phyloP scores from a whole-genome alignment of 2,797 vertebrate genomes.

The Alosa sapidissima region DNA sequence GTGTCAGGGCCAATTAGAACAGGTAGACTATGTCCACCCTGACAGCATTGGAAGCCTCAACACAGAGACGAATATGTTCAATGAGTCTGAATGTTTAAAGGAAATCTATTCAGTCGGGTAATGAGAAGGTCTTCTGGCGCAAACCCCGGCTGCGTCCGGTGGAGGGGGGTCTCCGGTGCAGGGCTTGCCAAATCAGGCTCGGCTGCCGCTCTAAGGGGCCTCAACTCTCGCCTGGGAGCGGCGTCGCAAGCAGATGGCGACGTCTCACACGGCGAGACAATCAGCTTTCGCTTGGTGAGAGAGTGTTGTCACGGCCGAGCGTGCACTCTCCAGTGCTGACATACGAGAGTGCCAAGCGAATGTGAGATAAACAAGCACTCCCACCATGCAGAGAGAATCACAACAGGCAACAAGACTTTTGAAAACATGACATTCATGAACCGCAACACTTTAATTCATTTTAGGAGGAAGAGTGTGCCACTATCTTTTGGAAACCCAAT shows the following conservation, averaged over 20 bases:
- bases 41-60: neutral
- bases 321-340: neutral
- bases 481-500: neutral
- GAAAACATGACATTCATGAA: neutral
- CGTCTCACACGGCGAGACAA: neutral
- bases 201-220: neutral
- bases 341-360: neutral
- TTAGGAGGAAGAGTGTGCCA: neutral
- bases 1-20: neutral
- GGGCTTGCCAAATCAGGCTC: neutral
- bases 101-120: neutral
- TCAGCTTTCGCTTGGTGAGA: neutral
- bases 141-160: neutral
- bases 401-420: neutral
- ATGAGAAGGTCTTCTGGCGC: neutral
- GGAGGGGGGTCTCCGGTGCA: neutral
- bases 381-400: neutral
- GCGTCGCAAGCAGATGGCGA: neutral
- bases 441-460: neutral
- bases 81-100: neutral
- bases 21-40: neutral
- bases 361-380: constrained; percentile 2
- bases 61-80: neutral
- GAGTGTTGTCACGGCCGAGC: neutral
- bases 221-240: neutral